Evolutionary conservation across 2,888 invertebrate species (phyloP).

Genomic region (Hypselothyrea guttata): DNA sequence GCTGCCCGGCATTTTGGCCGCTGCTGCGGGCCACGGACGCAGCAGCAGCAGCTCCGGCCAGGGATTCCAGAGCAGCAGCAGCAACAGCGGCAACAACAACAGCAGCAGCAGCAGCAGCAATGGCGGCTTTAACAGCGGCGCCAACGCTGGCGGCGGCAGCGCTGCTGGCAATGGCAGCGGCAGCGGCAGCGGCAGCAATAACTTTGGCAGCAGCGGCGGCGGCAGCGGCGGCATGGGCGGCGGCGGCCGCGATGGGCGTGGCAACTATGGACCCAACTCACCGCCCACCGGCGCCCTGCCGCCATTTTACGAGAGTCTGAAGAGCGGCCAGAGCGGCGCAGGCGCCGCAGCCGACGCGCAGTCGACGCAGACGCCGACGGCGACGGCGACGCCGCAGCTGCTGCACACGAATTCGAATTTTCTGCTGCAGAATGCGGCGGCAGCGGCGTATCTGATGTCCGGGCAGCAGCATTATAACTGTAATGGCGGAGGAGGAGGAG

Average conservation of each 20-base stretch:
- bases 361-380: conserved; percentile 43
- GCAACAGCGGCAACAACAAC: conserved; percentile 70
- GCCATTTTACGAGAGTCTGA: conserved; percentile 94
- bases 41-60: conserved; percentile 84
- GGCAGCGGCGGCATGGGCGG: conserved; percentile 81
- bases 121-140: conserved; percentile 77
- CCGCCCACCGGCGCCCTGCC: conserved; percentile 93
- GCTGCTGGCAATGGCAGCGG: conserved; percentile 37
- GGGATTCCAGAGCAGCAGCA: conserved; percentile 79
- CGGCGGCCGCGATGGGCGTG: conserved; percentile 90
- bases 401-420: conserved; percentile 83
- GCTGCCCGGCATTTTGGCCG: conserved; percentile 86
- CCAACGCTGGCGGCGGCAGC: conserved; percentile 52
- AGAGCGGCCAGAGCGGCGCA: conserved; percentile 86
- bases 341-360: conserved; percentile 75
- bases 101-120: conserved; percentile 71
- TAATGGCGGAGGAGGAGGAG: conserved; percentile 82
- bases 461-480: conserved; percentile 68
- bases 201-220: conserved; percentile 70
- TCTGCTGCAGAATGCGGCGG: conserved; percentile 85
- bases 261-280: conserved; percentile 93
- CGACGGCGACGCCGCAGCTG: conserved; percentile 25
- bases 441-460: conserved; percentile 85
- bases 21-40: conserved; percentile 91
- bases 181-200: conserved; percentile 63